These are phyloP conservation scores for Serinus canaria DNA, from an alignment of 2,113 vertebrate species.

Conservation along the genomic window DNA sequence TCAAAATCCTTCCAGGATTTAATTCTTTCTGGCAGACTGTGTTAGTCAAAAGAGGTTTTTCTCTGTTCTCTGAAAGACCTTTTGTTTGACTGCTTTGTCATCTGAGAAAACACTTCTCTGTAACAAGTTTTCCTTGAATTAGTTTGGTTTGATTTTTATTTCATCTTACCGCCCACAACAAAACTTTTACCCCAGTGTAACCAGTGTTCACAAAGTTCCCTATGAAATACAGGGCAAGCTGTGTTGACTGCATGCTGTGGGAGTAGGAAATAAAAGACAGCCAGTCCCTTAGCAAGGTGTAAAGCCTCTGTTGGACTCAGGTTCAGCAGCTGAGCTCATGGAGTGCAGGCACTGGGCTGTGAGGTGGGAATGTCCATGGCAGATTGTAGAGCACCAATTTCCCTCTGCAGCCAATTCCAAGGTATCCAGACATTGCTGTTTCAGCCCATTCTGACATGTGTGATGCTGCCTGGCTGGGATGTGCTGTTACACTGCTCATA, in stretches of 20 bases:
- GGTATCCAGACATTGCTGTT: not conserved
- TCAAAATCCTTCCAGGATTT: not conserved
- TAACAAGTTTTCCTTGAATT: not conserved
- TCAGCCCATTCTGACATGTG: not conserved
- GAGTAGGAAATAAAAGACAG: not conserved
- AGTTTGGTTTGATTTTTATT: not conserved
- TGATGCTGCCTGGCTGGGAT: not conserved
- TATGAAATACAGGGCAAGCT: not conserved
- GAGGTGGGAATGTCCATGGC: not conserved
- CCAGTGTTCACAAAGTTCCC: not conserved
- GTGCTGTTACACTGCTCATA: not conserved
- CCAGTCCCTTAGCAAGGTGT: not conserved
- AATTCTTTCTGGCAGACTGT: not conserved
- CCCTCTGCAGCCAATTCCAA: not conserved
- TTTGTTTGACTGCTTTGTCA: not conserved
- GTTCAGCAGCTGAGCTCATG: not conserved
- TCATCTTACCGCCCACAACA: not conserved
- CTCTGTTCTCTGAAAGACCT: not conserved
- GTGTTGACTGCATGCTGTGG: not conserved
- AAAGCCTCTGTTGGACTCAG: not conserved
- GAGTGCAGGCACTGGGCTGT: not conserved
- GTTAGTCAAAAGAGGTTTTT: not conserved
- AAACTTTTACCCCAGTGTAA: not conserved
- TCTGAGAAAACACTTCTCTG: not conserved
- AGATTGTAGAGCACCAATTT: accelerated